Evolutionary conservation across 2,888 invertebrate genomes (phyloP).

Genomic region (Punctoribates punctum): DNA sequence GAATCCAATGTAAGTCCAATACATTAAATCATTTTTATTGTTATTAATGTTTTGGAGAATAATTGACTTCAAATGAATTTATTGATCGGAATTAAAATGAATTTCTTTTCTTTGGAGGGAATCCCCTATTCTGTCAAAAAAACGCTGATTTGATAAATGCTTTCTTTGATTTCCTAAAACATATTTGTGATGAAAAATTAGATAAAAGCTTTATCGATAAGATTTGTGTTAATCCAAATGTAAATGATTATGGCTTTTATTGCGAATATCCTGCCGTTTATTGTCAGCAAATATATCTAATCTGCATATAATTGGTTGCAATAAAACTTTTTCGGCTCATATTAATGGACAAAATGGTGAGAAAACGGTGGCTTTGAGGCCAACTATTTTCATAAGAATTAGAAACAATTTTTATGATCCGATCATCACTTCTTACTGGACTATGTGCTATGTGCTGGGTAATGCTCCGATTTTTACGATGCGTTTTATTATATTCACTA

Average conservation of each 20-base stretch:
- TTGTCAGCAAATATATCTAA: background rate
- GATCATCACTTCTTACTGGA: background rate
- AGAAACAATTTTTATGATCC: background rate
- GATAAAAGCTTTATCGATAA: background rate
- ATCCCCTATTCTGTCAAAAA: too few species aligned
- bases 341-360: background rate
- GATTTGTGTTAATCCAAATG: slow-evolving; percentile 6
- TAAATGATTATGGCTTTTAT: background rate
- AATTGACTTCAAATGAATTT: too few species aligned
- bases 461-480: slow-evolving; percentile 13
- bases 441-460: too few species aligned
- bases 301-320: background rate
- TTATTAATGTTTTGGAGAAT: too few species aligned
- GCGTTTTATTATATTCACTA: background rate
- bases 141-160: too few species aligned
- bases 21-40: background rate
- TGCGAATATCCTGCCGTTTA: background rate
- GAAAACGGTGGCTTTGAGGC: background rate
- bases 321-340: background rate
- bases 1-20: background rate
- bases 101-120: too few species aligned
- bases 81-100: too few species aligned
- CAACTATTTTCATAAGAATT: slow-evolving; percentile 14
- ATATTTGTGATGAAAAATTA: background rate
- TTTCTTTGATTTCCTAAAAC: too few species aligned